A percentile compares a stretch with the other conserved stretches of the same genome.
Conservation (phyloP, 2,888 invertebrate species). For the Caenorhabditis wallacei region DNA sequence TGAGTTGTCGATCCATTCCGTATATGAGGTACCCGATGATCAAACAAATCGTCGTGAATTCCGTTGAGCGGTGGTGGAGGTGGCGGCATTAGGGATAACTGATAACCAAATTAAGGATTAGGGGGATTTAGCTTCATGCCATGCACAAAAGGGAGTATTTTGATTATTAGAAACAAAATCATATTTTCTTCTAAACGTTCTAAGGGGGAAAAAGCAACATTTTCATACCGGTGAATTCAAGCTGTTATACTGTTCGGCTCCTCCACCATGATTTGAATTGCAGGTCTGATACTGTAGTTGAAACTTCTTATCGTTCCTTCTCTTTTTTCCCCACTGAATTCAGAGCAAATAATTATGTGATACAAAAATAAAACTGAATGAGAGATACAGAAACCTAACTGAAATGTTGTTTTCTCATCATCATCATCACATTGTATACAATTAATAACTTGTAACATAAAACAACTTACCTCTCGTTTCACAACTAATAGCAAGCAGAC, state of each 20-base stretch:
- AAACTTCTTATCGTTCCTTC: slow-evolving; percentile 76
- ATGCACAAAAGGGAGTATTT: slow-evolving; percentile 27
- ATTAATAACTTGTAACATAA: not conserved
- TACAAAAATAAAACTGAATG: slow-evolving; percentile 6
- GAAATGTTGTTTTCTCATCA: not conserved
- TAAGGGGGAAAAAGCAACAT: not conserved
- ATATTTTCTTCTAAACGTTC: not conserved
- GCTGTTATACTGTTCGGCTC: slow-evolving; percentile 76
- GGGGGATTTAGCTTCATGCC: slow-evolving; percentile 35
- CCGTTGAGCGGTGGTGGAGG: slow-evolving; percentile 73
- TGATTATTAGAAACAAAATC: too few relatives aligned
- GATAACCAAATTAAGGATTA: slow-evolving; percentile 57
- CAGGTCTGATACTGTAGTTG: slow-evolving; percentile 80
- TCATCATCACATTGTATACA: not conserved
- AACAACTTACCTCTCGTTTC: slow-evolving; percentile 73
- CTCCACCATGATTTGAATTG: slow-evolving; percentile 74
- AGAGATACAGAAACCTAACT: slow-evolving; percentile 1
- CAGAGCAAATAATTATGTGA: not conserved
- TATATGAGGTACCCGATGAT: slow-evolving; percentile 49
- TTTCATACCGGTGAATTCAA: slow-evolving; percentile 78
- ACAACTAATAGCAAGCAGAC: slow-evolving; percentile 79
- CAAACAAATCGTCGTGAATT: slow-evolving; percentile 68
- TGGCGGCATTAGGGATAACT: slow-evolving; percentile 75
- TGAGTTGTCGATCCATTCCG: slow-evolving; percentile 58
- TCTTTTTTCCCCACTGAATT: slow-evolving; percentile 77